These are phyloP conservation scores for Nomia melanderi DNA, from an alignment of 1,140 invertebrate genomes.

Conservation along the genomic window DNA sequence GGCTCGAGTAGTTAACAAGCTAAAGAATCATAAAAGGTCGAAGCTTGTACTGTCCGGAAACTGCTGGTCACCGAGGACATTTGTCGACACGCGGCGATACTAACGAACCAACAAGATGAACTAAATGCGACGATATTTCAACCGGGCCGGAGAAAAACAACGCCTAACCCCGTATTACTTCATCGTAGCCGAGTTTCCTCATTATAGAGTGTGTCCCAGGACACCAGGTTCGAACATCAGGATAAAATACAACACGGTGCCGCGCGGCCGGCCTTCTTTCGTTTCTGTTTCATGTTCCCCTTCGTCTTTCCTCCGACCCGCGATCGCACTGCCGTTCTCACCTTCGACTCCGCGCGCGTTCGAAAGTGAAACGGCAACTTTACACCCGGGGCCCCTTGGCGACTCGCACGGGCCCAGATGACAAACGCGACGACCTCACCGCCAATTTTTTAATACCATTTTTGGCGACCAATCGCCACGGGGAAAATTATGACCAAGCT, in stretches of 20 bases:
- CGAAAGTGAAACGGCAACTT: conserved; percentile 49
- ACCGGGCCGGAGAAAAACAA: conserved; percentile 8
- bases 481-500: conserved; percentile 59
- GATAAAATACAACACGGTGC: conserved; percentile 42
- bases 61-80: neutral
- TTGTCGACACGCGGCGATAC: neutral
- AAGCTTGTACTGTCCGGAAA: neutral
- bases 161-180: conserved; percentile 32
- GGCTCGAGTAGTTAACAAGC: neutral
- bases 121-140: conserved; percentile 40
- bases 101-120: conserved; percentile 28
- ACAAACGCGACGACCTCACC: conserved; percentile 61
- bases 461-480: conserved; percentile 60
- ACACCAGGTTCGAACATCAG: conserved; percentile 32
- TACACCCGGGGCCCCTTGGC: conserved; percentile 27
- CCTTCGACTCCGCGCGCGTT: conserved; percentile 42
- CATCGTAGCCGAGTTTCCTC: conserved; percentile 43
- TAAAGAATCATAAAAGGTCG: no score
- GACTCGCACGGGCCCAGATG: conserved; percentile 54
- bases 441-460: conserved; percentile 67
- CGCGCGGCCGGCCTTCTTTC: conserved; percentile 17
- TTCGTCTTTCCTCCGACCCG: conserved; percentile 26
- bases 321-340: conserved; percentile 39
- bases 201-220: conserved; percentile 32
- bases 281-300: conserved; percentile 22